These are phyloP conservation scores for Thalassophryne amazonica DNA, from an alignment of 2,797 vertebrate genomes.

Conservation along the genomic window DNA sequence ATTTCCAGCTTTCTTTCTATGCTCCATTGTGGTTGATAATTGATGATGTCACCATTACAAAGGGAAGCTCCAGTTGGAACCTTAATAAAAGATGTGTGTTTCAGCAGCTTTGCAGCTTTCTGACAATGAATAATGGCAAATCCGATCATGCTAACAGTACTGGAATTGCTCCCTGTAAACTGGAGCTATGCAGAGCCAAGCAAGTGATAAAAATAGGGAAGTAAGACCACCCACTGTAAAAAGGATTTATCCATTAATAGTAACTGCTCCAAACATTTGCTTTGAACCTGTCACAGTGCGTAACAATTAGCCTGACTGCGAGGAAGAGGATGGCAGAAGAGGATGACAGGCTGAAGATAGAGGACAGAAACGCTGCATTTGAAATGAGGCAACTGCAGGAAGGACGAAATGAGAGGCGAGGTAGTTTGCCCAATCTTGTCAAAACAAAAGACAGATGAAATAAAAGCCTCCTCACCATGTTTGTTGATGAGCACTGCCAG, in stretches of 20 bases:
- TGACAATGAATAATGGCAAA: neutral
- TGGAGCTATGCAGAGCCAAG: neutral
- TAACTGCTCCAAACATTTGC: neutral
- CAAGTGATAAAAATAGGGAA: neutral
- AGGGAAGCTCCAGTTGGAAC: too few species aligned
- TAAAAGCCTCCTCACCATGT: constrained; percentile 79
- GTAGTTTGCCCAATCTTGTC: neutral
- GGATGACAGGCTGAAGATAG: neutral
- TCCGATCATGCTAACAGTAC: constrained; percentile 1
- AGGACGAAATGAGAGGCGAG: neutral
- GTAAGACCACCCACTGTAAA: neutral
- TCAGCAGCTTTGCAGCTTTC: neutral
- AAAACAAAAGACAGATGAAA: neutral
- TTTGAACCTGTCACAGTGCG: constrained; percentile 7
- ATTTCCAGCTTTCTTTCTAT: too few species aligned
- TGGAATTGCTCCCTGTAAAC: neutral
- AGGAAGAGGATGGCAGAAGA: neutral
- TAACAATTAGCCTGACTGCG: neutral
- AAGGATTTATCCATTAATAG: constrained; percentile 9
- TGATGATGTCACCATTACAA: too few species aligned
- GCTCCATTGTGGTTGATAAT: too few species aligned
- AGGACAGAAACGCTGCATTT: neutral
- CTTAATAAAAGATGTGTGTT: neutral
- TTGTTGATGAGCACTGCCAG: constrained; percentile 84
- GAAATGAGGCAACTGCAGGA: neutral